Base-by-base conservation (phyloP, 1,140 invertebrate genomes). In the Lineus longissimus region DNA sequence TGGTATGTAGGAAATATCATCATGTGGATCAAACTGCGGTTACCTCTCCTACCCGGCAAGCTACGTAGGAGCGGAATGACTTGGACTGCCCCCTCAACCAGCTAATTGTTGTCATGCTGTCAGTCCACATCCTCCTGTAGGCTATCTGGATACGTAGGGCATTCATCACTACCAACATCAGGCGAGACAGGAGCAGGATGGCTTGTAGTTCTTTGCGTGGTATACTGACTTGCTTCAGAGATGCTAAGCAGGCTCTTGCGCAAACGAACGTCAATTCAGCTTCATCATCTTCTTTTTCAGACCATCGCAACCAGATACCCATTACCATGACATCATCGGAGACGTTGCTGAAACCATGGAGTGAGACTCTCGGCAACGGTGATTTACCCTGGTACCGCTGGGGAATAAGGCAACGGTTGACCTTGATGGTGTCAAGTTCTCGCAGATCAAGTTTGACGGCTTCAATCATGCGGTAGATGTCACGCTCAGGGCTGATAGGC, bases 121-220 rank as follows among this genome's bases (percentile, higher is more conserved):
- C 47, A 23, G 47, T 51, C 47, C 47, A n/a, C 25, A 51, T 7
- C 47, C n/a, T 51, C 6, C 6, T n/a, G 25, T 51, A 51, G 47
- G 6, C 47, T 4, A 51, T 51, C 6, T 51, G 6, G 6, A 51
- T 6, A 51, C 47, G 47, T n/a, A 51, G n/a, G 4, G 47, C 47
- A 51, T 51, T n/a, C 47, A 6, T 4, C 6, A 51, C 47, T 7
- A n/a, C 4, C 19, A 23, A 9, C 47, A 51, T 7, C 4, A 51
- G 25, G 9, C 47, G 47, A 51, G 6, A 7, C 6, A 51, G 25
- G 9, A 51, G n/a, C n/a, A 51, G 25, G 6, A 51, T 4, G 4
- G 47, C 47, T 51, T 51, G 47, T n/a, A 51, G 47, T n/a, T 51
- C 47, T n/a, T 51, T 51, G 6, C 47, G 47, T 7, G 47, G n/a